phyloP scores from a whole-genome alignment of 2,888 invertebrate genomes.

The Cheilosia impressa region DNA sequence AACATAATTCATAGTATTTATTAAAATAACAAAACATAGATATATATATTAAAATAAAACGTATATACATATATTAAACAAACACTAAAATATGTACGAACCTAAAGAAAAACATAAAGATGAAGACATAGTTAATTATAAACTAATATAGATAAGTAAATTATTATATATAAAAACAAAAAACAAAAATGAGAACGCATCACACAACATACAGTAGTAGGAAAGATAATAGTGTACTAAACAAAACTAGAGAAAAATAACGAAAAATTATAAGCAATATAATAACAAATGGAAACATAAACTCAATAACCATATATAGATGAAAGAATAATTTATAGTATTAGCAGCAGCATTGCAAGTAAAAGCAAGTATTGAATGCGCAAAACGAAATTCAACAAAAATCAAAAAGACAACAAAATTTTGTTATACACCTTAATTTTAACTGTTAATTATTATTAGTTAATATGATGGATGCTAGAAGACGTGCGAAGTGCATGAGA shows the following conservation, averaged over 20 bases:
- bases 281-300: conserved; percentile 69
- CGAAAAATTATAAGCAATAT: conserved; percentile 74
- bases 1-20: conserved; percentile 77
- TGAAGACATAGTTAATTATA: conserved; percentile 77
- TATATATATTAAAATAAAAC: conserved; percentile 72
- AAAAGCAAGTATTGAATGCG: conserved; percentile 32
- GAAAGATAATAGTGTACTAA: conserved; percentile 73
- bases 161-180: conserved; percentile 72
- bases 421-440: conserved; percentile 73
- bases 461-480: conserved; percentile 60
- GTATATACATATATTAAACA: conserved; percentile 76
- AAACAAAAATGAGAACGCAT: conserved; percentile 66
- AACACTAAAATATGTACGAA: conserved; percentile 63
- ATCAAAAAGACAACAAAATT: conserved; percentile 75
- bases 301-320: conserved; percentile 68
- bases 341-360: conserved; percentile 57
- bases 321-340: conserved; percentile 60
- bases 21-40: conserved; percentile 75
- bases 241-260: conserved; percentile 71
- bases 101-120: conserved; percentile 71
- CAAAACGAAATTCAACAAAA: conserved; percentile 69
- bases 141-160: conserved; percentile 77
- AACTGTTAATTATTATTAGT: conserved; percentile 70
- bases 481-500: conserved; percentile 54
- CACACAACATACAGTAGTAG: conserved; percentile 74